Conservation (phyloP, 2,888 invertebrate genomes). For the Spilosoma lubricipeda region DNA sequence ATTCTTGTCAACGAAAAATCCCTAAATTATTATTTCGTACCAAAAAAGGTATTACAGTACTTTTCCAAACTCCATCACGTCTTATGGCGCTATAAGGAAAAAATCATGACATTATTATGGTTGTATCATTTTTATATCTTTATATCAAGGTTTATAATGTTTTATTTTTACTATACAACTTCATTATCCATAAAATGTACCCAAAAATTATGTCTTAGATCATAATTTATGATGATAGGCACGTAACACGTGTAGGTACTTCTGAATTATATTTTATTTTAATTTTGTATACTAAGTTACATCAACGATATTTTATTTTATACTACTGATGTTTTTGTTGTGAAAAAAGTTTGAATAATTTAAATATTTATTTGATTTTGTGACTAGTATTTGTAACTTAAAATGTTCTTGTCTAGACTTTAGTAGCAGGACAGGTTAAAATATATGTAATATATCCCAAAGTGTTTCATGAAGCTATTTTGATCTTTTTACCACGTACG, state of each 20-base stretch:
- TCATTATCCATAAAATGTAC: conserved; percentile 16
- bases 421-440: background rate
- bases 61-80: conserved; percentile 10
- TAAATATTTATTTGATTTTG: background rate
- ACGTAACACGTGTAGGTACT: background rate
- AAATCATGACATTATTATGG: conserved; percentile 14
- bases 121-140: conserved; percentile 13
- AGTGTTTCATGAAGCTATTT: too few species aligned
- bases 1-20: too few species aligned
- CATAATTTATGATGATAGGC: background rate
- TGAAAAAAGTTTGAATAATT: background rate
- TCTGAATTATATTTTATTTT: background rate
- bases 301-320: background rate
- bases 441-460: background rate
- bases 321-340: too few species aligned
- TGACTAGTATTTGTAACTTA: background rate
- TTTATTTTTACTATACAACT: conserved; percentile 16
- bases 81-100: conserved; percentile 17
- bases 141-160: conserved; percentile 17
- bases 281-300: background rate
- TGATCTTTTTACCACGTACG: too few species aligned
- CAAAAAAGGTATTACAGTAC: background rate
- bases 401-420: background rate
- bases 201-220: background rate
- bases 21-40: background rate